Base-by-base conservation (phyloP, 2,113 vertebrate species). In the Epinephelus lanceolatus region DNA sequence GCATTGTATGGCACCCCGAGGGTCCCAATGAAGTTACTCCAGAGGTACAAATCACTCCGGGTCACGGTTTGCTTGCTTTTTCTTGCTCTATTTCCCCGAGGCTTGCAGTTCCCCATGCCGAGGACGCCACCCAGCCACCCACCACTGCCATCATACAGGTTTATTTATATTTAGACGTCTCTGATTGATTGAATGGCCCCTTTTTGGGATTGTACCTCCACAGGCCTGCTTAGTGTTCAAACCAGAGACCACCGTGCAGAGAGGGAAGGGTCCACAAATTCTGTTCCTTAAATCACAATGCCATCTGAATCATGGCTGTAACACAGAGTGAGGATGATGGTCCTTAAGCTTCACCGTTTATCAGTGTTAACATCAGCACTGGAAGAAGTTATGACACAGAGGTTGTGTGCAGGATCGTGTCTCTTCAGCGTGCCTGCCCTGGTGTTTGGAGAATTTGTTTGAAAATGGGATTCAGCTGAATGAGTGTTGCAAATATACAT, bases 21-120 rank as follows among this genome's bases (percentile, higher is more conserved):
- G 88, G 91, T 91, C 90, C 90, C 74, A 77, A 60, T 92, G 78
- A 92, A 87, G 90, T 94, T 92, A 90, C 91, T 91, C 85, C 68
- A 42, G 88, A 87, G 86, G 89, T 89, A 92, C 87, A 93, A 95
- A 95, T 93, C 89, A 86, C 92, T 89, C n/a, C 27, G 19, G 85
- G 89, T 92, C 92, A 92, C 62, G 86, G 80, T 92, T 93, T 93
- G 91, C 89, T 94, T 92, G 89, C 86, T 92, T 90, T 90, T 86
- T 85, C 84, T 92, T 91, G 87, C 86, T 87, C 78, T 82, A 56
- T 81, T 91, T 90, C 86, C 87, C 80, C 0, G 3, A 63, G 76
- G 84, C 81, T 83, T 5, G 33, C 45, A 66, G 78, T 74, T 83
- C 69, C 76, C 76, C 51, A n/a, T 13, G 0, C 69, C 3, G 13